Conservation (phyloP, 2,888 invertebrate genomes). For the Hemistola chrysoprasaria region DNA sequence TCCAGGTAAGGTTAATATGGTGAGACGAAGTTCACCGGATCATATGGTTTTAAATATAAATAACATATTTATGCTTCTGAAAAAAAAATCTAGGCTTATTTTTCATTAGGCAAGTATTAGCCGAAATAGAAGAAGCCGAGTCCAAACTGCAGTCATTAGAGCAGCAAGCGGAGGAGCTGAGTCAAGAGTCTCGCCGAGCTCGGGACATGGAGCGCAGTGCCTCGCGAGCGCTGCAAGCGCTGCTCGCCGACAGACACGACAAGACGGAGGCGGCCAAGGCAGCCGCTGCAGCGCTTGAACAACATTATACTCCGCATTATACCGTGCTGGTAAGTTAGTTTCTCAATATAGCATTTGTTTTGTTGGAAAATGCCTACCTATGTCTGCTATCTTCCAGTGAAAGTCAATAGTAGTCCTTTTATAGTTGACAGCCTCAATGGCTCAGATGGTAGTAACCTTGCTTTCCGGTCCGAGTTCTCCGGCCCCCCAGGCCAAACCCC, state of each 20-base stretch:
- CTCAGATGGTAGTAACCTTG: too few relatives aligned
- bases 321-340: conserved; percentile 51
- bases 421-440: too few relatives aligned
- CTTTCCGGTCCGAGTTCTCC: too few relatives aligned
- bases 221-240: conserved; percentile 51
- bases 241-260: conserved; percentile 49
- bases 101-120: conserved; percentile 45
- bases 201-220: conserved; percentile 56
- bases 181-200: conserved; percentile 51
- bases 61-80: too few relatives aligned
- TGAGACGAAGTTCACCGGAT: too few relatives aligned
- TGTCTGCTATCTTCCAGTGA: not conserved
- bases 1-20: too few relatives aligned
- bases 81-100: not conserved
- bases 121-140: conserved; percentile 63
- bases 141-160: conserved; percentile 42
- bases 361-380: too few relatives aligned
- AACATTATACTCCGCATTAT: conserved; percentile 53
- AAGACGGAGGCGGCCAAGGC: conserved; percentile 48
- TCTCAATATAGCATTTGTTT: conserved; percentile 9
- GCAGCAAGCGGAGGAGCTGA: conserved; percentile 53
- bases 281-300: conserved; percentile 49
- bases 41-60: too few relatives aligned
- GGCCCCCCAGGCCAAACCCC: too few relatives aligned
- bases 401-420: too few relatives aligned